phyloP scores from a whole-genome alignment of 2,888 invertebrate genomes.

The Geotrupes spiniger region DNA sequence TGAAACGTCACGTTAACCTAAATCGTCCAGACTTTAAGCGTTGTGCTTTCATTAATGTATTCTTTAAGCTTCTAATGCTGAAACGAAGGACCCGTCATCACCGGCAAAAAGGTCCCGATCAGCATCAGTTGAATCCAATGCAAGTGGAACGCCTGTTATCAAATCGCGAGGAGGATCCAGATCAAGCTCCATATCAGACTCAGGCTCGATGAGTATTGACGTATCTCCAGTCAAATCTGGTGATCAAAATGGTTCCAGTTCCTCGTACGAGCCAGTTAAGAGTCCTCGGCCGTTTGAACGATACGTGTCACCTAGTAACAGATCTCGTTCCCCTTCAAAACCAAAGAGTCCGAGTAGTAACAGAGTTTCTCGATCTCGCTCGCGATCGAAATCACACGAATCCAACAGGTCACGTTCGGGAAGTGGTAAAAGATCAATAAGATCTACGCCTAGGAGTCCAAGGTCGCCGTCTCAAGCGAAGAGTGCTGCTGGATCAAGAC shows the following conservation, averaged over 20 bases:
- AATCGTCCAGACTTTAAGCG: too few relatives aligned
- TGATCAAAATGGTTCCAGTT: constrained; percentile 29
- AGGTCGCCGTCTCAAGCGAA: constrained; percentile 17
- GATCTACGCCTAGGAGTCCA: constrained; percentile 25
- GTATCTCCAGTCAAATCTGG: constrained; percentile 27
- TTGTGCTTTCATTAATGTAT: too few relatives aligned
- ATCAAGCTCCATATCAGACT: constrained; percentile 27
- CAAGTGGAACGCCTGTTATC: constrained; percentile 20
- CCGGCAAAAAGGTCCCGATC: constrained; percentile 30
- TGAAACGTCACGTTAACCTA: too few relatives aligned
- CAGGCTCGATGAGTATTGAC: constrained; percentile 28
- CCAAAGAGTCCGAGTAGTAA: constrained; percentile 38
- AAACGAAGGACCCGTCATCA: too few relatives aligned
- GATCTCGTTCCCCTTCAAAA: constrained; percentile 43
- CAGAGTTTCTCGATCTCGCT: constrained; percentile 42
- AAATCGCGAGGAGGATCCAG: constrained; percentile 18
- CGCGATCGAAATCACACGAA: constrained; percentile 28
- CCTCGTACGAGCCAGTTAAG: constrained; percentile 28
- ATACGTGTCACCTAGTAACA: constrained; percentile 12
- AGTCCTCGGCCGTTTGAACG: constrained; percentile 21
- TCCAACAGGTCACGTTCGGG: constrained; percentile 26
- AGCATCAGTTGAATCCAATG: constrained; percentile 34
- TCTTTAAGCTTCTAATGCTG: too few relatives aligned
- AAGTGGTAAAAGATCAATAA: constrained; percentile 28
- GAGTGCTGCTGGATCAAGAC: constrained; percentile 29